Conservation (phyloP, 1,140 invertebrate species). For the Branchinecta lindahli region DNA sequence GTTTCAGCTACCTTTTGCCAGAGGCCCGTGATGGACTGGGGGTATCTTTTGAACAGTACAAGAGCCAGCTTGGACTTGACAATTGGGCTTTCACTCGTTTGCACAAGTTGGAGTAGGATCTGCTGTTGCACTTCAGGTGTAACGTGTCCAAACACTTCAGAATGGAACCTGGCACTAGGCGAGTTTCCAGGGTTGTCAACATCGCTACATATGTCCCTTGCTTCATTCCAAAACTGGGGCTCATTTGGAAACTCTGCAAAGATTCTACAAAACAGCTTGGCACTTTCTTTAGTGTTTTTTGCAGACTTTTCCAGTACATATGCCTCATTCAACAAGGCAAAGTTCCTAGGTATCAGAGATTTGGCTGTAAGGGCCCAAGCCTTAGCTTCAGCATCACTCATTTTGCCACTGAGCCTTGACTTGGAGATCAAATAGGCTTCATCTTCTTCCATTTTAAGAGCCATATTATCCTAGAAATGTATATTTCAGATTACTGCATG, state of each 20-base stretch:
- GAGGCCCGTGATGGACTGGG: background rate
- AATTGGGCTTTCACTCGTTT: background rate
- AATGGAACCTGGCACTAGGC: background rate
- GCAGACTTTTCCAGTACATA: background rate
- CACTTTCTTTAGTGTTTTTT: conserved; percentile 5
- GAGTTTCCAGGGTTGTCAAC: background rate
- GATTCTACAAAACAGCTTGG: background rate
- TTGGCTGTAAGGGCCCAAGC: background rate
- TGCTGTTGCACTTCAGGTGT: background rate
- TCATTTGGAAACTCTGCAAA: background rate
- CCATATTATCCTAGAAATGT: no score
- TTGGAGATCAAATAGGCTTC: background rate
- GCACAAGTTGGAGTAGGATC: background rate
- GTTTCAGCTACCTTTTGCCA: background rate
- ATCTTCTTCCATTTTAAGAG: background rate
- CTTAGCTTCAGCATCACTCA: background rate
- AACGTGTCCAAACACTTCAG: background rate
- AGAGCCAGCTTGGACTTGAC: background rate
- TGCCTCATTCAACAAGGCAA: background rate
- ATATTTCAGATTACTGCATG: no score
- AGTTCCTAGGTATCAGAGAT: background rate
- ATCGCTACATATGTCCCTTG: background rate
- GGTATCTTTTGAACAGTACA: background rate
- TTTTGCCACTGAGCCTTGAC: background rate
- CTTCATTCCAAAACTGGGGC: conserved; percentile 3